Evolutionary conservation across 2,113 vertebrate species (phyloP), one percentile per base, ranked within the genome.

Genomic region (Mobula birostris): DNA sequence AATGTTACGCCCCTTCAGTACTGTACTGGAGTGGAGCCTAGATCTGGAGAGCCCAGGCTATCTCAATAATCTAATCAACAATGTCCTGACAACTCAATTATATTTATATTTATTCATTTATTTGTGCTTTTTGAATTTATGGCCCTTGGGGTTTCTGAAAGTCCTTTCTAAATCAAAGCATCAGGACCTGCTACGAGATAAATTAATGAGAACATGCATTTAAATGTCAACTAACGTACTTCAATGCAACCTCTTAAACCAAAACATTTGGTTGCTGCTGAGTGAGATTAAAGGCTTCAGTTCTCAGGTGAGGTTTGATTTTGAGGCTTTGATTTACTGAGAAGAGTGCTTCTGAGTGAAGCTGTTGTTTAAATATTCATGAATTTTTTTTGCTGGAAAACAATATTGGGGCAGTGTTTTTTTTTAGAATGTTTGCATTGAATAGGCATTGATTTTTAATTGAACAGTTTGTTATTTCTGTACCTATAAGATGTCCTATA

Each of bases 401-500:
- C 11, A 24, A 56, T 21, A 88, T 88, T 5, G 24, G 2, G 48
- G 40, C 24, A 61, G 19, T 88, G 63, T 66, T 88, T 40, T 48
- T 48, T 48, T 21, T 72, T 72, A 19, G 14, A 66, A 63, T 88
- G 3, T 3, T 63, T 63, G 27, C 8, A n/a, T 87, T 87, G 83
- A 88, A 63, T 87, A 88, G 61, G 56, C 83, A 87, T 88, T 63
- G 58, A 63, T 88, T 88, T 88, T 88, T 88, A 27, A n/a, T 5
- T 63, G 29, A 2, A 17, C 83, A 63, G 27, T 61, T 1, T 29
- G 29, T 88, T 77, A 90, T 66, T 90, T 90, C 61, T 90, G 61
- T 90, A 68, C 85, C 63, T 48, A 74, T 40, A 56, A 11, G 68
- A 93, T 74, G 70, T 93, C 68, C 91, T 93, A 74, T 93, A 93